These are phyloP conservation scores for Saguinus imperator DNA, from an alignment of 2,113 vertebrate genomes.

Conservation along the genomic window DNA sequence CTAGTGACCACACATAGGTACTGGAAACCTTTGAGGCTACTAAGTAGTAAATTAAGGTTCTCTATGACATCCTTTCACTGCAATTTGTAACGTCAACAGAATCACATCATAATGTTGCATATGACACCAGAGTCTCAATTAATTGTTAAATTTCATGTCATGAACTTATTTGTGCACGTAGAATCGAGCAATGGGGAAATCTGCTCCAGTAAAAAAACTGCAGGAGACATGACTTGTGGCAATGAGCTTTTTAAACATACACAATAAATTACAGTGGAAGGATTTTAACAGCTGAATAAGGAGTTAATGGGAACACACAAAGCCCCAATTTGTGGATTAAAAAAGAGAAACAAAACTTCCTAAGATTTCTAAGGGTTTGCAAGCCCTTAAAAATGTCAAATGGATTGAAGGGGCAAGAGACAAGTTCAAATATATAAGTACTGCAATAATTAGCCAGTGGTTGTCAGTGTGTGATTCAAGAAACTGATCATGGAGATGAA, in stretches of 20 bases:
- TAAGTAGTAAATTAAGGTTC: slow-evolving; percentile 6
- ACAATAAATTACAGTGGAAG: not conserved
- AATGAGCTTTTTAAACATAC: not conserved
- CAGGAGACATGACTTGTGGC: slow-evolving; percentile 21
- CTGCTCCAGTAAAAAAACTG: slow-evolving; percentile 47
- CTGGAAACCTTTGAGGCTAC: slow-evolving; percentile 13
- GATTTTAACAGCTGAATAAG: slow-evolving; percentile 38
- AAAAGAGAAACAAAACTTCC: slow-evolving; percentile 38
- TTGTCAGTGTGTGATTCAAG: not conserved
- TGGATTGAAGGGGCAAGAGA: not conserved
- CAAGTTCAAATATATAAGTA: not conserved
- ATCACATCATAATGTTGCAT: slow-evolving; percentile 13
- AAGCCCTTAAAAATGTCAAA: not conserved
- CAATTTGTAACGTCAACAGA: not conserved
- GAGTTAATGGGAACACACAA: not conserved
- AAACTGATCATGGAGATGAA: slow-evolving; percentile 16
- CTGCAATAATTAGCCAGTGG: not conserved
- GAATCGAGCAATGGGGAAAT: slow-evolving; percentile 25
- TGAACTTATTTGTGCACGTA: not conserved
- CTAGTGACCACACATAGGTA: not conserved
- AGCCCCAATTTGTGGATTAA: not conserved
- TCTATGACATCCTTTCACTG: not conserved
- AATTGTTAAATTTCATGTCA: slow-evolving; percentile 38
- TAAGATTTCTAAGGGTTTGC: slow-evolving; percentile 17
- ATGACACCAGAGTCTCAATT: not conserved